Conservation (phyloP, 2,888 invertebrate species). For the Branchinecta sandiegonensis region DNA sequence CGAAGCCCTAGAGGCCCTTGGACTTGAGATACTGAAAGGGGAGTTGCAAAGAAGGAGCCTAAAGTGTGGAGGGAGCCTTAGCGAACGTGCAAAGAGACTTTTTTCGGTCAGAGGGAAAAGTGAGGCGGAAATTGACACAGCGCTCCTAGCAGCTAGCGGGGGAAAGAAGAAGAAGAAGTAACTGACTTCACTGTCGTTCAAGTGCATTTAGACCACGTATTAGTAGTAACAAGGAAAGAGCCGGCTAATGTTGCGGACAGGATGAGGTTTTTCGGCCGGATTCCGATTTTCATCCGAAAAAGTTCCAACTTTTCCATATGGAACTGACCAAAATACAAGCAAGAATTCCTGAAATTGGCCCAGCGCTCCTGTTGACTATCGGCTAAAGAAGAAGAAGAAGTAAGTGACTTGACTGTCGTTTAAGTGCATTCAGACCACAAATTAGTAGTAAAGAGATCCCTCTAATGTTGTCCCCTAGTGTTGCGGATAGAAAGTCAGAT, state of each 20-base stretch:
- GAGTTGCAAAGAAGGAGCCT: conserved; percentile 34
- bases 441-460: too few species aligned
- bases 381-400: too few species aligned
- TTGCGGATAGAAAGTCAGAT: too few species aligned
- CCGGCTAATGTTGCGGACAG: background rate
- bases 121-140: conserved; percentile 31
- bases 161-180: conserved; percentile 1
- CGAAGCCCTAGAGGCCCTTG: conserved; percentile 33
- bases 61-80: conserved; percentile 40
- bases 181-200: background rate
- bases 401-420: too few species aligned
- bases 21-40: conserved; percentile 35
- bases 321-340: too few species aligned
- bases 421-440: too few species aligned
- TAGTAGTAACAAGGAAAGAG: background rate
- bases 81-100: conserved; percentile 36
- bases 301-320: too few species aligned
- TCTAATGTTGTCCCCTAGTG: too few species aligned
- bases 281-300: too few species aligned
- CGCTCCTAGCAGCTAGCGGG: conserved; percentile 29
- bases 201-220: background rate
- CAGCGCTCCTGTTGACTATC: too few species aligned
- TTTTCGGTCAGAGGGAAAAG: conserved; percentile 35
- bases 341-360: too few species aligned
- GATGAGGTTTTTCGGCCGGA: too few species aligned